Percentiles rank a stretch among this genome's conserved stretches.
phyloP scores from a whole-genome alignment of 1,140 invertebrate genomes.

The Platyscapa corneri region DNA sequence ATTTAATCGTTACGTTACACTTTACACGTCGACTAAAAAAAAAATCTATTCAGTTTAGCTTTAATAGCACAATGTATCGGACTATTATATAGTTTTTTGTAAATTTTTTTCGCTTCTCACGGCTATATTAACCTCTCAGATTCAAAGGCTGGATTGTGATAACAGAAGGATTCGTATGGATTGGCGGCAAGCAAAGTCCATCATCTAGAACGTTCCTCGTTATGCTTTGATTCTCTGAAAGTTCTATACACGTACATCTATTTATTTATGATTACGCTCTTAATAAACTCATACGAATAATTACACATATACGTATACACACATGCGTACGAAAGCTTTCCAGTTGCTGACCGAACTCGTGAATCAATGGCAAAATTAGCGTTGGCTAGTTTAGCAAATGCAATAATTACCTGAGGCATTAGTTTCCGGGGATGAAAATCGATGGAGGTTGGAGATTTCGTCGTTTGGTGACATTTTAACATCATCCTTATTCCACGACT shows the following conservation, averaged over 20 bases:
- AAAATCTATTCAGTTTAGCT: no score
- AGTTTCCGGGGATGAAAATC: neutral
- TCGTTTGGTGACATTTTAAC: conserved; percentile 13
- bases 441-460: neutral
- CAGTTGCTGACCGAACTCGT: neutral
- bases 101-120: no score
- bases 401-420: neutral
- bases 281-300: neutral
- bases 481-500: conserved; percentile 5
- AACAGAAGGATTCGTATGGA: conserved; percentile 40
- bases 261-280: neutral
- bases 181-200: conserved; percentile 24
- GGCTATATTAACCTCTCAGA: neutral
- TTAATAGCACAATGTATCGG: no score
- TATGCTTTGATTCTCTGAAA: neutral
- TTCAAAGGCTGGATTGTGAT: conserved; percentile 56
- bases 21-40: no score
- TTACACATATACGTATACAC: no score
- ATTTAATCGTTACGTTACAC: no score
- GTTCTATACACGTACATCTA: neutral
- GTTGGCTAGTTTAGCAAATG: neutral
- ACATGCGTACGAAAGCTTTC: no score
- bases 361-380: neutral
- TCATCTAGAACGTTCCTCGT: conserved; percentile 2
- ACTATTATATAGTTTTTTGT: no score